Percentiles rank a stretch among this genome's conserved stretches.
Evolutionary conservation across 2,888 invertebrate genomes (phyloP).

Genomic region (Aphodius granarius): DNA sequence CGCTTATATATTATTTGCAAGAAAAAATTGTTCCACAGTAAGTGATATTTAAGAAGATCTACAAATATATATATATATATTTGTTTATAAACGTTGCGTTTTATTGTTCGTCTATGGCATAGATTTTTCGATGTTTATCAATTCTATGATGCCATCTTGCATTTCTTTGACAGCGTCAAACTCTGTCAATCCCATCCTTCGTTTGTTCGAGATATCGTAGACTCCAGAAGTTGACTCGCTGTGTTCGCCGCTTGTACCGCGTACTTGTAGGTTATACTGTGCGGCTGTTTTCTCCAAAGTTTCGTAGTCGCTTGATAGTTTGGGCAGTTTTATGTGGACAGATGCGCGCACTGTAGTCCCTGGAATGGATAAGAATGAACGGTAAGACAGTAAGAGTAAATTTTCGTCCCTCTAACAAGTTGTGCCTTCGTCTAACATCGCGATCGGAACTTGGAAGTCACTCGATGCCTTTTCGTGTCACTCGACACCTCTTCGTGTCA

Average conservation of each 20-base stretch:
- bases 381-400: neutral
- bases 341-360: conserved; percentile 72
- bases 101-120: conserved; percentile 13
- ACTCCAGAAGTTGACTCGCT: conserved; percentile 62
- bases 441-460: too few relatives aligned
- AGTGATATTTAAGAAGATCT: neutral
- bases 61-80: neutral
- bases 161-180: conserved; percentile 65
- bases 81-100: neutral
- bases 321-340: conserved; percentile 69
- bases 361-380: conserved; percentile 36
- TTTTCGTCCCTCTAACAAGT: neutral
- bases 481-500: too few relatives aligned
- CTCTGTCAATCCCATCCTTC: conserved; percentile 68
- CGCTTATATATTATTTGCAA: neutral
- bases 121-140: conserved; percentile 59
- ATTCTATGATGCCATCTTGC: conserved; percentile 63
- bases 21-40: neutral
- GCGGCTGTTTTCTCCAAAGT: conserved; percentile 62
- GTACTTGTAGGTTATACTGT: conserved; percentile 61
- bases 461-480: too few relatives aligned
- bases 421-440: too few relatives aligned
- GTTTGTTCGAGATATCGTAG: conserved; percentile 68
- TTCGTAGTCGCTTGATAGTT: conserved; percentile 55
- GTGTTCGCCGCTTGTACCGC: conserved; percentile 65